Base-by-base conservation (phyloP, 2,888 invertebrate genomes). In the Lampropteryx suffumata region DNA sequence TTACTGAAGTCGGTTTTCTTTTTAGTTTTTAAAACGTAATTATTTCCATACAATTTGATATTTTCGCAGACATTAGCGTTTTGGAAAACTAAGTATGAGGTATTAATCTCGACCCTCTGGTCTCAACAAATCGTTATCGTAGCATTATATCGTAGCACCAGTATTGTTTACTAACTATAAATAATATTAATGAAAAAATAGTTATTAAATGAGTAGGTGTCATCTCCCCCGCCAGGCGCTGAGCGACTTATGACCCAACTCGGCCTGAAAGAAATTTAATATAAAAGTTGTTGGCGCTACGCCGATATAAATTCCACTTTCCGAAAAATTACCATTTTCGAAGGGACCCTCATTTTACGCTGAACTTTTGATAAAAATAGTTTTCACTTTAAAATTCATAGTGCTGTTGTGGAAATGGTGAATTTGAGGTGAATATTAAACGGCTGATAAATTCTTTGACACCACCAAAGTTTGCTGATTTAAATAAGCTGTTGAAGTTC, bases 211-310 rank as follows among this genome's bases (percentile, higher is more conserved):
- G 28, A 12, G 17, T 10, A 21, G 49, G 4, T 55, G 52, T 47
- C 53, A 36, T 53, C 4, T 4, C 17, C 4, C 17, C 4, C 17
- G 55, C 47, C 54, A 53, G 55, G 44, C 53, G 32, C 51, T 37
- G 42, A 43, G 56, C 48, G 56, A 55, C 60, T 57, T 57, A 57
- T 49, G 57, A 55, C 50, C 41, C 29, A 65, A 64, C 50, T 65
- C 64, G 51, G 58, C 53, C 47, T 42, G 30, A 57, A 70, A 71
- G 68, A 70, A 73, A 73, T 71, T 73, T 71, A 71, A 71, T 73
- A 73, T 69, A 71, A 71, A 73, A 71, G 67, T 73, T 73, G 57
- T 50, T 47, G 45, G 55, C 48, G 39, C 49, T 51, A 50, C 58
- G 61, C 52, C 61, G 63, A 61, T 59, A 71, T 67, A 65, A 65